A percentile compares a stretch with the other conserved stretches of the same genome.
Evolutionary conservation across 1,140 invertebrate species (phyloP).

Genomic region (Eulimnadia texana): DNA sequence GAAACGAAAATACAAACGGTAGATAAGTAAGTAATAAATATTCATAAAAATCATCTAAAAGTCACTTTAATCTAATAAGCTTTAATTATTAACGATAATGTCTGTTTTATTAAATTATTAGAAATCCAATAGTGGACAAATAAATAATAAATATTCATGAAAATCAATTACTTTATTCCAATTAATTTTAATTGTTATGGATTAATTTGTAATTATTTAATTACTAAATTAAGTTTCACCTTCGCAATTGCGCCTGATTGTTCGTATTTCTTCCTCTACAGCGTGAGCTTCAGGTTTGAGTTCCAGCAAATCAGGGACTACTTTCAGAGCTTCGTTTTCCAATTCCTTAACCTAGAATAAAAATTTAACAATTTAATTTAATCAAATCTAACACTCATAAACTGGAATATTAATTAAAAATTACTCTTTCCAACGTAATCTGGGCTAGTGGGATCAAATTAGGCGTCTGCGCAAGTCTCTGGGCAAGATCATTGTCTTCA

Average conservation of each 20-base stretch:
- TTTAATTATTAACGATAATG: too few relatives aligned
- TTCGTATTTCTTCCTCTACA: neutral
- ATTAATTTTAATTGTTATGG: neutral
- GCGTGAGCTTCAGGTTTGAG: neutral
- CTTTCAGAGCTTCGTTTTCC: conserved; percentile 1
- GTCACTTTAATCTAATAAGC: too few relatives aligned
- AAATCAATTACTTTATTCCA: neutral
- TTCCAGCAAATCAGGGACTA: neutral
- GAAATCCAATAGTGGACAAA: neutral
- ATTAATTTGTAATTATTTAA: neutral
- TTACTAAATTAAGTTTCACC: neutral
- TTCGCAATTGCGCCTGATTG: neutral
- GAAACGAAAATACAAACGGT: too few relatives aligned
- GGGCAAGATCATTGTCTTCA: conserved; percentile 23
- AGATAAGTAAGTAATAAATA: too few relatives aligned
- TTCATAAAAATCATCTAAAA: too few relatives aligned
- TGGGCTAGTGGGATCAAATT: conserved; percentile 9
- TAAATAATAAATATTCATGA: neutral
- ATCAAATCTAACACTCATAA: neutral
- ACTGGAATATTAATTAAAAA: neutral
- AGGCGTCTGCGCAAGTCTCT: conserved; percentile 19
- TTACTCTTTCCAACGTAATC: conserved; percentile 7
- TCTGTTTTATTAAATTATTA: too few relatives aligned
- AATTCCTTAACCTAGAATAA: neutral
- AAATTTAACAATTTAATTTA: neutral